These are phyloP conservation scores for Cabera pusaria DNA, from an alignment of 2,888 invertebrate species.

Conservation along the genomic window DNA sequence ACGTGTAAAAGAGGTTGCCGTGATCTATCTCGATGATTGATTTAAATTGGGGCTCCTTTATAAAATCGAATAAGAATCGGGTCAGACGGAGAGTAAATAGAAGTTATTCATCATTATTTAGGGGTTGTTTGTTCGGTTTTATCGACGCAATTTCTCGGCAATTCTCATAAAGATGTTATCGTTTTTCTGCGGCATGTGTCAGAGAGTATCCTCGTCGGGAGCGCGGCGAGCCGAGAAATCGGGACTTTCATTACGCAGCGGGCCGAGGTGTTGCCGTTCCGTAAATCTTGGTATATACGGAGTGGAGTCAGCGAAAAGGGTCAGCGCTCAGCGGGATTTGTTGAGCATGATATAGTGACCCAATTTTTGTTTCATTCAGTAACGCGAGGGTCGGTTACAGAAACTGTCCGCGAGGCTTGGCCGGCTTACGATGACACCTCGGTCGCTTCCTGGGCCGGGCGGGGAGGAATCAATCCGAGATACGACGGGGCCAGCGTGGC, in stretches of 20 bases:
- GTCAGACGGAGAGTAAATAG: slow-evolving; percentile 14
- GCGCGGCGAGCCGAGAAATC: slow-evolving; percentile 39
- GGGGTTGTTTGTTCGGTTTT: slow-evolving; percentile 17
- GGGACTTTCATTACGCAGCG: slow-evolving; percentile 22
- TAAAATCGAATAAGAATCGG: slow-evolving; percentile 12
- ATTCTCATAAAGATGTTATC: slow-evolving; percentile 31
- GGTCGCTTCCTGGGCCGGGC: too few species aligned
- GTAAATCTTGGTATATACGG: slow-evolving; percentile 16
- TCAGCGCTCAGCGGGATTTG: slow-evolving; percentile 10
- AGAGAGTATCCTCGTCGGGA: slow-evolving; percentile 27
- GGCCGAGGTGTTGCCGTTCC: slow-evolving; percentile 14
- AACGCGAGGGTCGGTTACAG: slow-evolving; percentile 11
- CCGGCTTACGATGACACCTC: slow-evolving; percentile 15
- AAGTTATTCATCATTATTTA: slow-evolving; percentile 22
- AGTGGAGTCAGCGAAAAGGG: slow-evolving; percentile 11
- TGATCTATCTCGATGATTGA: slow-evolving; percentile 31
- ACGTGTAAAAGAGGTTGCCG: slow-evolving; percentile 21
- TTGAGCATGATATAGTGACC: slow-evolving; percentile 18
- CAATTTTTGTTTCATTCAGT: slow-evolving; percentile 18
- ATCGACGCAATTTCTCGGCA: slow-evolving; percentile 14
- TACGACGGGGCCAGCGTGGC: slow-evolving; percentile 9
- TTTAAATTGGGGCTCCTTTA: slow-evolving; percentile 24
- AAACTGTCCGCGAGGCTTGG: slow-evolving; percentile 10
- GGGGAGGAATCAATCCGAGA: slow-evolving; percentile 10
- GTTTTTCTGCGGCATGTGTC: slow-evolving; percentile 28